A percentile compares a stretch with the other conserved stretches of the same genome.
Evolutionary conservation across 2,113 vertebrate species (phyloP).

Genomic region (Bubalus kerabau): DNA sequence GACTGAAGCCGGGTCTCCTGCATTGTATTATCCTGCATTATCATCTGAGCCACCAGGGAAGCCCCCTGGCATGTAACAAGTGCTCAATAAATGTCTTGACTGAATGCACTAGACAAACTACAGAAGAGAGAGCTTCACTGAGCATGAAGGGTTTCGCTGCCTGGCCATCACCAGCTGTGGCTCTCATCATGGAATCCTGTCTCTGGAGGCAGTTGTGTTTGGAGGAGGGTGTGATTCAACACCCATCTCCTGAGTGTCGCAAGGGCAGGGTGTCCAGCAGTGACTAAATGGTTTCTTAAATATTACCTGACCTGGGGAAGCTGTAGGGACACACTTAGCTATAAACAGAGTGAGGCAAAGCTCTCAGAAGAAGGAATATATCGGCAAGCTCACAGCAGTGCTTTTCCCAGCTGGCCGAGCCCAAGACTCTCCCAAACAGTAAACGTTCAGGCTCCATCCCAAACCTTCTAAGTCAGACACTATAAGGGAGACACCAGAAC

Average conservation of each 20-base stretch:
- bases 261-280: neutral
- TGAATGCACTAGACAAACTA: no score
- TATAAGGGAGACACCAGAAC: neutral
- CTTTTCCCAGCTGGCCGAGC: accelerated
- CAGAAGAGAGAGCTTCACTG: neutral
- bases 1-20: neutral
- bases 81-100: neutral
- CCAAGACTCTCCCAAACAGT: neutral
- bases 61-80: neutral
- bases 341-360: no score
- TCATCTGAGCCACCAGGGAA: neutral
- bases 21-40: neutral
- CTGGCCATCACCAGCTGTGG: neutral
- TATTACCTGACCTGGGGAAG: neutral
- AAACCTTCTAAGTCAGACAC: neutral
- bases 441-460: accelerated
- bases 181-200: no score
- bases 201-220: neutral
- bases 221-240: neutral
- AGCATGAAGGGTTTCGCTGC: neutral
- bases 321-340: neutral
- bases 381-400: accelerated
- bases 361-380: accelerated
- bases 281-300: neutral
- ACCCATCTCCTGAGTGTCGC: neutral